phyloP scores from a whole-genome alignment of 2,888 invertebrate species.

The Epinotia bilunana region DNA sequence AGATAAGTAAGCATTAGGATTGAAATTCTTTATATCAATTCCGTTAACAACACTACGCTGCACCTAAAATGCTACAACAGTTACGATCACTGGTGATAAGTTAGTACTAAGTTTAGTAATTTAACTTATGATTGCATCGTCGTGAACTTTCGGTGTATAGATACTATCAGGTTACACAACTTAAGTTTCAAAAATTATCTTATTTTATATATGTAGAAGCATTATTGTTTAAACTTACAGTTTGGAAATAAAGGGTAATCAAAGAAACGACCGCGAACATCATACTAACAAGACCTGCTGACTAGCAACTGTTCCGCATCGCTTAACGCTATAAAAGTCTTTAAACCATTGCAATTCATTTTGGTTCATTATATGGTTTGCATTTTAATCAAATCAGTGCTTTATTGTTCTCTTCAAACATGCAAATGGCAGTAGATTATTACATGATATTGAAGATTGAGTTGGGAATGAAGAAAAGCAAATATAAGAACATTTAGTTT shows the following conservation, averaged over 20 bases:
- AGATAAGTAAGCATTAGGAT: no score
- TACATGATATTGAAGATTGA: background rate
- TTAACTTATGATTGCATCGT: no score
- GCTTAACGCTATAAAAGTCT: background rate
- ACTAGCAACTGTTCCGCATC: background rate
- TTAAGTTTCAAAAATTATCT: no score
- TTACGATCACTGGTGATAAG: no score
- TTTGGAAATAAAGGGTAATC: background rate
- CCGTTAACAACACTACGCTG: no score
- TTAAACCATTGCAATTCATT: constrained; percentile 8
- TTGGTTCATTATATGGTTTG: background rate
- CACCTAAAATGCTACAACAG: no score
- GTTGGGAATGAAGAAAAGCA: no score
- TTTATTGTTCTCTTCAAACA: constrained; percentile 2
- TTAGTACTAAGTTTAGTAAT: no score
- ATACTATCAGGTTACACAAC: no score
- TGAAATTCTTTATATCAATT: no score
- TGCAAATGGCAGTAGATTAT: background rate
- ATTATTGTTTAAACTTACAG: constrained; percentile 2
- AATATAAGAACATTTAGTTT: no score
- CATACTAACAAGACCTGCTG: background rate
- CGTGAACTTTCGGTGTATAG: no score
- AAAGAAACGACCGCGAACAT: background rate
- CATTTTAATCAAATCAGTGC: constrained; percentile 8
- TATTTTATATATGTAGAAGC: background rate